Conservation (phyloP, 2,888 invertebrate genomes). For the Diadromus collaris region DNA sequence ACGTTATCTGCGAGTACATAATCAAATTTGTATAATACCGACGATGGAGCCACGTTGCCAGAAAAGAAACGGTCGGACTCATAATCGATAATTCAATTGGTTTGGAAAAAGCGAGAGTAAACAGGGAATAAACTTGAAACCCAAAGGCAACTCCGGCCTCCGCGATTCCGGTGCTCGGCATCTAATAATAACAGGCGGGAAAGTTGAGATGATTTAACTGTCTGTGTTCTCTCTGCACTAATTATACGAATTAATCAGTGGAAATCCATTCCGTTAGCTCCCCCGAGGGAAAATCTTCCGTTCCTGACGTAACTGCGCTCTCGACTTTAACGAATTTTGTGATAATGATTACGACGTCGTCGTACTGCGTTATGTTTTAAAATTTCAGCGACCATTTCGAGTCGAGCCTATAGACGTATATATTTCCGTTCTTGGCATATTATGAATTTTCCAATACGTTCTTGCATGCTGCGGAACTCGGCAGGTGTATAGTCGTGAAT, state of each 20-base stretch:
- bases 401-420: background rate
- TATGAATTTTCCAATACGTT: constrained; percentile 23
- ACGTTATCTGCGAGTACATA: constrained; percentile 5
- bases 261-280: background rate
- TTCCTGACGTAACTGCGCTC: background rate
- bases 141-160: background rate
- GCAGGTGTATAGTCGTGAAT: constrained; percentile 11
- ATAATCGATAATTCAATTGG: constrained; percentile 27
- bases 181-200: background rate
- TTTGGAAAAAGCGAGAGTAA: background rate
- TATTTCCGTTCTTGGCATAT: constrained; percentile 15
- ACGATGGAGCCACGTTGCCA: background rate
- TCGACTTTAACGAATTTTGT: background rate
- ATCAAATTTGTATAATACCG: constrained; percentile 24
- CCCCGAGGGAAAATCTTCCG: background rate
- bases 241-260: constrained; percentile 12
- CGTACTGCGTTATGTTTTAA: background rate
- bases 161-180: background rate
- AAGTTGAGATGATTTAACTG: constrained; percentile 11
- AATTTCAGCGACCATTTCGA: background rate
- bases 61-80: background rate
- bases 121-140: constrained; percentile 10
- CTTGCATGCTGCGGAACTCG: background rate
- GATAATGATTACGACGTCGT: background rate
- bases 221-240: constrained; percentile 6